Conservation (phyloP, 2,113 vertebrate species). For the mouse (Mus musculus) region DNA sequence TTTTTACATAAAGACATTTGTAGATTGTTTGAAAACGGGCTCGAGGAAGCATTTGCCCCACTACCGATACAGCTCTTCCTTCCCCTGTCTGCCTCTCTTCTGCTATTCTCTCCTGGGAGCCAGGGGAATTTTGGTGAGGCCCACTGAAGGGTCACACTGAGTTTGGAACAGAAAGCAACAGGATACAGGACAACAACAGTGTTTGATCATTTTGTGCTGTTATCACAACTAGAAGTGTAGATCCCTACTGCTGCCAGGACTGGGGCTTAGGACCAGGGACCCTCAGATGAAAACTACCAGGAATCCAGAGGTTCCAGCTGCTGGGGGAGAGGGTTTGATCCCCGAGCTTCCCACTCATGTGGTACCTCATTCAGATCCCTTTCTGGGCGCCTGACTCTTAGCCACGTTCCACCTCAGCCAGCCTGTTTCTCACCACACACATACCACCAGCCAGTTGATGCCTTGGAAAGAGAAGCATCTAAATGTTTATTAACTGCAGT, state of each 20-base stretch:
- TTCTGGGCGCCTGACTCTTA: no score
- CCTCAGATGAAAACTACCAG: not conserved
- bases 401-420: not conserved
- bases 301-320: not conserved
- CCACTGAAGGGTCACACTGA: not conserved
- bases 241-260: not conserved
- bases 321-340: not conserved
- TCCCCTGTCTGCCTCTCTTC: not conserved
- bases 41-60: not conserved
- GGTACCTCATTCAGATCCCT: not conserved
- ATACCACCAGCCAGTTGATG: rapidly evolving
- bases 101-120: not conserved
- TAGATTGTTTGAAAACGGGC: not conserved
- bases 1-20: not conserved
- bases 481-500: not conserved
- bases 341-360: not conserved
- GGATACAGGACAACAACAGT: not conserved
- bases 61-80: not conserved
- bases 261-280: not conserved
- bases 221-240: not conserved
- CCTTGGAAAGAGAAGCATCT: not conserved
- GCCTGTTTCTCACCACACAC: not conserved
- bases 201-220: not conserved
- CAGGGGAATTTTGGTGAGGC: not conserved
- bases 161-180: not conserved